A percentile compares a stretch with the other conserved stretches of the same genome.
phyloP scores from a whole-genome alignment of 2,888 invertebrate genomes.

The Cataglyphis altisquamis region DNA sequence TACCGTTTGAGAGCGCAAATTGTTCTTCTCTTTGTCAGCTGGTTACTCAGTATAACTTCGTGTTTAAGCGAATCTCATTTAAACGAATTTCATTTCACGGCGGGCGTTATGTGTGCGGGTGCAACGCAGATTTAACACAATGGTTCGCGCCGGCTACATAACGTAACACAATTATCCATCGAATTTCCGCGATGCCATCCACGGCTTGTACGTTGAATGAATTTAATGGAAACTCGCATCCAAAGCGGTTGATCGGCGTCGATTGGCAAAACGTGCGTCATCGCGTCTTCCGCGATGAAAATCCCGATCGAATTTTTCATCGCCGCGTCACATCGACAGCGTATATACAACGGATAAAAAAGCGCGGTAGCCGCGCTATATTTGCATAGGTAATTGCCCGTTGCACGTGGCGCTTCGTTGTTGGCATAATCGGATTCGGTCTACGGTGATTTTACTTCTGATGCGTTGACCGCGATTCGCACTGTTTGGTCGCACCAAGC shows the following conservation, averaged over 20 bases:
- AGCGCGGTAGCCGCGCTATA: slow-evolving; percentile 60
- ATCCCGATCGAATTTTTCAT: slow-evolving; percentile 56
- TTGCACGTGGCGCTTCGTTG: slow-evolving; percentile 72
- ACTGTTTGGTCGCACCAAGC: slow-evolving; percentile 55
- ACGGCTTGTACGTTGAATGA: slow-evolving; percentile 56
- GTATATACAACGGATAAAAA: slow-evolving; percentile 65
- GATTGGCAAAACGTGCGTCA: slow-evolving; percentile 57
- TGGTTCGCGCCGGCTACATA: slow-evolving; percentile 49
- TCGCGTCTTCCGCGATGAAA: slow-evolving; percentile 63
- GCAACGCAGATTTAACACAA: slow-evolving; percentile 42
- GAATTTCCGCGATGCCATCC: slow-evolving; percentile 65
- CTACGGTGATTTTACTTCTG: slow-evolving; percentile 77
- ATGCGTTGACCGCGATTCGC: slow-evolving; percentile 71
- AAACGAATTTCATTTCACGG: slow-evolving; percentile 54
- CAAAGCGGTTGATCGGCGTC: slow-evolving; percentile 30
- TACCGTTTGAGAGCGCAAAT: background rate
- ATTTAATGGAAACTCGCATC: slow-evolving; percentile 60
- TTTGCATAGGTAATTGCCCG: slow-evolving; percentile 82
- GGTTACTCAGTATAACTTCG: slow-evolving; percentile 6
- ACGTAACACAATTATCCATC: slow-evolving; percentile 64
- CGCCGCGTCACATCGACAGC: slow-evolving; percentile 39
- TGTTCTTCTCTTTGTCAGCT: slow-evolving; percentile 25
- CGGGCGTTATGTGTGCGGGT: slow-evolving; percentile 36
- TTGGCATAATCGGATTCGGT: slow-evolving; percentile 76
- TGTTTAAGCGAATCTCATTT: slow-evolving; percentile 53